Percentiles rank a stretch among this genome's conserved stretches.
Conservation (phyloP, 2,797 vertebrate species). For the Anguilla obscura region DNA sequence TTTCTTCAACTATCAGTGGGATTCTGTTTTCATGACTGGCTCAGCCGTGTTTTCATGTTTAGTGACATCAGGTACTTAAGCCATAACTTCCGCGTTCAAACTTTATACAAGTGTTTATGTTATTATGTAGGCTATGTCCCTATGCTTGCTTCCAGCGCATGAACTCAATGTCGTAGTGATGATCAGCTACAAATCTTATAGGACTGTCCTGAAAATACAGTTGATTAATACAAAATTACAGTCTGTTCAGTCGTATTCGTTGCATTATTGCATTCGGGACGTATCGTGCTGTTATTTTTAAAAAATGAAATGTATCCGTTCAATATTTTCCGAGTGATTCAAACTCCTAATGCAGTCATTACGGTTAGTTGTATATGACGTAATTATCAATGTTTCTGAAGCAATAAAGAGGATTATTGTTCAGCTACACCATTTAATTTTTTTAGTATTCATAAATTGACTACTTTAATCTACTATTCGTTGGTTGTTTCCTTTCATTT, state of each 20-base stretch:
- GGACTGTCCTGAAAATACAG: not conserved
- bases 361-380: not conserved
- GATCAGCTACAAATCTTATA: not conserved
- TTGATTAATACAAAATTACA: not conserved
- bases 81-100: not conserved
- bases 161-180: not conserved
- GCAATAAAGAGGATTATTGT: constrained; percentile 5
- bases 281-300: not conserved
- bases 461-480: not conserved
- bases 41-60: not conserved
- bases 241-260: not conserved
- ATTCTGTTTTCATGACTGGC: not conserved
- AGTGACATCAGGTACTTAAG: not conserved
- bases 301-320: not conserved
- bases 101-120: not conserved
- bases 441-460: not conserved
- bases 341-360: not conserved
- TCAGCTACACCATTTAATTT: not conserved
- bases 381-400: not conserved
- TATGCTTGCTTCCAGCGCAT: not conserved
- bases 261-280: not conserved
- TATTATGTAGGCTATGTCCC: not conserved
- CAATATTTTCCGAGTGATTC: not conserved
- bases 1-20: not conserved
- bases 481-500: not conserved